Evolutionary conservation across 2,888 invertebrate species (phyloP), one percentile per base, ranked within the genome.

Genomic region (Entomobrya proxima): DNA sequence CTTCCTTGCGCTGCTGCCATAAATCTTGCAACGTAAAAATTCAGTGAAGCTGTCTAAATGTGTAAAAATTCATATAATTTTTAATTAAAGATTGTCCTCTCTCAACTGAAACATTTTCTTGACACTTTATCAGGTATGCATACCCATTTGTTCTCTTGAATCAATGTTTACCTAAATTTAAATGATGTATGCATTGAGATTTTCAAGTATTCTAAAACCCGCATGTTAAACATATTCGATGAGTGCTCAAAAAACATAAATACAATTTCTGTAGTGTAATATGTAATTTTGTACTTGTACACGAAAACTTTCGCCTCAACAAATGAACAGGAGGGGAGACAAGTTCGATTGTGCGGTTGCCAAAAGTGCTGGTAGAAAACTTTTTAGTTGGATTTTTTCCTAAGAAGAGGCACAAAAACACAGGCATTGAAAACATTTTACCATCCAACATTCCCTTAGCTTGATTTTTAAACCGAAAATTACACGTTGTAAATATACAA

Each of bases 301-400:
- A 69, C 24, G 27, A 69, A 69, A 69, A 24, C 40, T 24, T 37
- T 30, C 15, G 37, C n/a, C n/a, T n/a, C n/a, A n/a, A n/a, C n/a
- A n/a, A n/a, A 55, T 77, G 44, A 77, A 32, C 55, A 81, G n/a
- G n/a, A n/a, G 58, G 18, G 37, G 58, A 72, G 80, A 74, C 80
- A 81, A 27, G 55, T 52, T 44, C 27, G 80, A 81, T 81, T 81
- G 80, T 81, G 72, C n/a, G 72, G 35, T 72, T 72, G 72, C 80
- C 72, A 81, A 74, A 72, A 81, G 52, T 27, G 27, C 9, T 50
- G 9, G 40, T 30, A 30, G 44, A 58, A 74, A 30, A 74, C 52
- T 18, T 58, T 81, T 81, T 50, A 30, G 24, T n/a, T n/a, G 50
- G 69, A 32, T 55, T 72, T 72, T 74, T 72, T 35, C 15, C 9